Evolutionary conservation across 2,113 vertebrate species (phyloP), one percentile per base, ranked within the genome.

Genomic region (Takifugu flavidus): DNA sequence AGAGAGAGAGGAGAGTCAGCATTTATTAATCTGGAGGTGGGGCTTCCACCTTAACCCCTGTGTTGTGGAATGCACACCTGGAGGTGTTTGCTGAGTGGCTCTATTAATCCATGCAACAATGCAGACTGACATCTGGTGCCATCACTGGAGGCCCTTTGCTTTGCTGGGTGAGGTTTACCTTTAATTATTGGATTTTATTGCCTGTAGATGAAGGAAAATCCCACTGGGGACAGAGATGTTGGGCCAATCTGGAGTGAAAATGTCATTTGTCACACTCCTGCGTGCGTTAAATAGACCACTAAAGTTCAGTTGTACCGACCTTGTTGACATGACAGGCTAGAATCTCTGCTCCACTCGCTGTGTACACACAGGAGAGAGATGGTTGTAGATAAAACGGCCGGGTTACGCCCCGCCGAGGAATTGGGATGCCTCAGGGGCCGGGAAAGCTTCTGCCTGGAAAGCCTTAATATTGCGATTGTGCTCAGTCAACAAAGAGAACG

Each of bases 11-110:
- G 73, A 43, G 49, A 60, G 59, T 65, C 44, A 53, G 73, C 31
- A 0, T 44, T 74, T 77, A 78, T 85, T 79, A 79, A 86, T 80
- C 67, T 61, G 50, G 62, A 73, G 82, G 77, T 67, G 78, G 14
- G 52, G 83, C 80, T 78, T 62, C 70, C 74, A 76, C 73, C 69
- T 80, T 74, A 65, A 39, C 53, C 72, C 13, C n/a, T 47, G 14
- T 4, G 14, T 57, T 76, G 77, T 67, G 88, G 85, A 88, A 89
- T 90, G 90, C 82, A 85, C 90, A 90, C 90, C 89, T 91, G 89
- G 79, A 87, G 83, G 87, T 88, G 85, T 89, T 89, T 89, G 80
- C 78, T 11, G 61, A 86, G 78, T 63, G 77, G 65, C 74, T 86
- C 46, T 25, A 75, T 80, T 89, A 90, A 89, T 87, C 86, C 77